Conservation (phyloP, 2,113 vertebrate species). For the Engraulis encrasicolus region DNA sequence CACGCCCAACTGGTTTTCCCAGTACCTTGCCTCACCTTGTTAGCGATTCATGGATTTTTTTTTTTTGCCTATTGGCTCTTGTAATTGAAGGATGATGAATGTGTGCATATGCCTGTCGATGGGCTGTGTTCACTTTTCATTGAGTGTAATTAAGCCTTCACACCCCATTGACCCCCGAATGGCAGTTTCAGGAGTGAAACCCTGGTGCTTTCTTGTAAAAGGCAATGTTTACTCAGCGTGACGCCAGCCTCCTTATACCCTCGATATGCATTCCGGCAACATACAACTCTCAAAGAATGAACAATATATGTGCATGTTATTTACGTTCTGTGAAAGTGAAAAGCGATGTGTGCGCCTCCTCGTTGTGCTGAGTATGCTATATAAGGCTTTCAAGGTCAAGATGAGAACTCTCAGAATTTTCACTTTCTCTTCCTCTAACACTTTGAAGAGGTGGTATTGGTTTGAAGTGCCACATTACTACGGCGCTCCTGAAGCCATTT, state of each 20-base stretch:
- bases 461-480: background rate
- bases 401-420: background rate
- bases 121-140: background rate
- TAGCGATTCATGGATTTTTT: background rate
- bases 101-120: background rate
- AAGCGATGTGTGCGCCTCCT: background rate
- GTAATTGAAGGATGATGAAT: constrained; percentile 9
- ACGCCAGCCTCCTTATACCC: background rate
- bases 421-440: background rate
- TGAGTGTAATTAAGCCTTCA: background rate
- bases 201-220: background rate
- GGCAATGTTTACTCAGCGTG: background rate
- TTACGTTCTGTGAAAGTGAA: background rate
- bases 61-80: background rate
- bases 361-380: background rate
- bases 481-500: background rate
- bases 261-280: too few species aligned
- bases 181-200: background rate
- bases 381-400: background rate
- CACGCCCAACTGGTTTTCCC: background rate
- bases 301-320: background rate
- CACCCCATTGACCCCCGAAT: background rate
- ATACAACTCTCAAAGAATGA: background rate
- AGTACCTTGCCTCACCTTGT: background rate
- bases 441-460: background rate